Evolutionary conservation across 2,888 invertebrate species (phyloP).

Genomic region (Dexiosoma caninum): DNA sequence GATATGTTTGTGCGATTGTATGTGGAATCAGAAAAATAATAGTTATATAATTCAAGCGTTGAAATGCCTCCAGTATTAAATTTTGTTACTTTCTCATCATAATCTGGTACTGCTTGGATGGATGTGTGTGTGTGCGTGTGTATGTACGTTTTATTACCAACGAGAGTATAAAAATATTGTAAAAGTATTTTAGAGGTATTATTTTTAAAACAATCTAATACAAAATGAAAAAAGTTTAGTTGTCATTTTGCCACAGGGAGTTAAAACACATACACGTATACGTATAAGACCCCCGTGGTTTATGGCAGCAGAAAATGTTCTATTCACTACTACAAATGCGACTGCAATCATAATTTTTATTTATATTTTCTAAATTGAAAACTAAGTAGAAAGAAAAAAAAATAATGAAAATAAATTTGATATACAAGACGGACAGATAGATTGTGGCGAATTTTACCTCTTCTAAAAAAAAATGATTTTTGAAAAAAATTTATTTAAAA

Average conservation of each 20-base stretch:
- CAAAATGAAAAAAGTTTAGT: constrained; percentile 20
- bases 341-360: neutral
- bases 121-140: neutral
- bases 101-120: neutral
- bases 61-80: constrained; percentile 52
- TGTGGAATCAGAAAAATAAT: constrained; percentile 1
- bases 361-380: neutral
- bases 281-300: neutral
- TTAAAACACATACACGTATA: neutral
- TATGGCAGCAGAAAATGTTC: neutral
- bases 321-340: neutral
- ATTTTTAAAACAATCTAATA: neutral
- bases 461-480: no score
- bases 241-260: constrained; percentile 39
- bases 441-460: no score
- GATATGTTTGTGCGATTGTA: neutral
- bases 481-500: no score
- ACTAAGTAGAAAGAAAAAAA: neutral
- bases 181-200: neutral
- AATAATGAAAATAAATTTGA: constrained; percentile 24
- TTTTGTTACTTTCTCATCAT: constrained; percentile 33
- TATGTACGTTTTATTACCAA: neutral
- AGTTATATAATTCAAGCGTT: constrained; percentile 55
- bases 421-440: no score
- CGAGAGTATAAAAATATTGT: neutral